Percentiles rank a stretch among this genome's conserved stretches.
Evolutionary conservation across 2,797 vertebrate species (phyloP).

Genomic region (Tokudaia tokunoshimensis): DNA sequence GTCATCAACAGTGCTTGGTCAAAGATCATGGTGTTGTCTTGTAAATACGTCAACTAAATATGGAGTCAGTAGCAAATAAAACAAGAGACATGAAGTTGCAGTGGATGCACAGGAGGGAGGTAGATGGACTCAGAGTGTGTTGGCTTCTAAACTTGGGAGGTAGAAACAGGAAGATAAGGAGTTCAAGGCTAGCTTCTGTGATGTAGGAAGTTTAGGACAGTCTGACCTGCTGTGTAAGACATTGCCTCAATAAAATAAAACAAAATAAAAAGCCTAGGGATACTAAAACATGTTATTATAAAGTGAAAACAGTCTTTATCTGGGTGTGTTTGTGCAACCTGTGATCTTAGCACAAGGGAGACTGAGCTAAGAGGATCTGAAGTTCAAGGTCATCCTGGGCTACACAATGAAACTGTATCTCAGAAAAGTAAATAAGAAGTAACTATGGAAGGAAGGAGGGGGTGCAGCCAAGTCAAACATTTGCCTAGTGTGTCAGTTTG

Average conservation of each 20-base stretch:
- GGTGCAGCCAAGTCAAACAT: not conserved
- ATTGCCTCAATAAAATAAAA: not conserved
- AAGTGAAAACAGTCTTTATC: not conserved
- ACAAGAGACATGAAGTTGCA: not conserved
- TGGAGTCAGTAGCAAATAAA: not conserved
- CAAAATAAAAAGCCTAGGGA: not conserved
- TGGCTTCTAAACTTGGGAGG: not conserved
- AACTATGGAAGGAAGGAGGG: not conserved
- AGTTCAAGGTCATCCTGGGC: not conserved
- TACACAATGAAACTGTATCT: not conserved
- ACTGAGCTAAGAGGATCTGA: not conserved
- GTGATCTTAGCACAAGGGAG: not conserved
- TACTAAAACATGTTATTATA: not conserved
- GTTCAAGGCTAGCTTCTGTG: not conserved
- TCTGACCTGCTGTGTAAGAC: not conserved
- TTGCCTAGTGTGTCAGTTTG: not conserved
- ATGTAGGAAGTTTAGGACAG: not conserved
- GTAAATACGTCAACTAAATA: not conserved
- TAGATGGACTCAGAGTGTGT: not conserved
- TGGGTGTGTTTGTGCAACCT: not conserved
- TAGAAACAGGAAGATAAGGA: not conserved
- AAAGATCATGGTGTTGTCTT: not conserved
- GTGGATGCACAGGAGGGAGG: no score
- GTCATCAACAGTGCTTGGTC: not conserved
- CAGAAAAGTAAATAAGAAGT: not conserved